These are phyloP conservation scores for Chironomus striatipennis DNA, from an alignment of 1,140 invertebrate genomes.

Conservation along the genomic window DNA sequence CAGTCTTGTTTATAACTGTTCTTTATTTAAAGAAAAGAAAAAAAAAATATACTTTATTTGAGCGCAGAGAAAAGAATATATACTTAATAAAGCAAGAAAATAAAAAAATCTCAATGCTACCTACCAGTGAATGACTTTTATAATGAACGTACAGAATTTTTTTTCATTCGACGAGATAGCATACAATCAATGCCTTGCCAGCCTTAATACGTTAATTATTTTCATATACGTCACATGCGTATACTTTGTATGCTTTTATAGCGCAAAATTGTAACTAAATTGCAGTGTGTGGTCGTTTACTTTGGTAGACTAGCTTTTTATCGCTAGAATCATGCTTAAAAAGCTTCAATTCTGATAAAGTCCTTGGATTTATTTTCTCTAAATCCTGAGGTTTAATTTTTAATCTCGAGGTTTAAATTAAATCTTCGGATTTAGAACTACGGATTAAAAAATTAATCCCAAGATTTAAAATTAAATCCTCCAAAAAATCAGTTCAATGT, in stretches of 20 bases:
- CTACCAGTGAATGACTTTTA: conserved; percentile 2
- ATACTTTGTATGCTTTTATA: neutral
- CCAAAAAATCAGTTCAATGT: too few relatives aligned
- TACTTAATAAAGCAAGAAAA: neutral
- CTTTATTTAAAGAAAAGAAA: neutral
- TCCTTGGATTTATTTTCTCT: too few relatives aligned
- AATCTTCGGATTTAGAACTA: too few relatives aligned
- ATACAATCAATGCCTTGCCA: neutral
- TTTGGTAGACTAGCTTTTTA: too few relatives aligned
- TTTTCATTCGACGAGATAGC: neutral
- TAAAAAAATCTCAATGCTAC: neutral
- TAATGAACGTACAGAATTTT: neutral
- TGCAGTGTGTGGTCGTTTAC: neutral
- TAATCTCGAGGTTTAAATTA: too few relatives aligned
- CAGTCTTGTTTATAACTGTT: conserved; percentile 12
- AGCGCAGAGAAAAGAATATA: conserved; percentile 1
- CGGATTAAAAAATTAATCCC: too few relatives aligned
- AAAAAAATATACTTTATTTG: conserved; percentile 12
- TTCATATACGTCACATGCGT: neutral
- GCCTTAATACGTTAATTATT: neutral
- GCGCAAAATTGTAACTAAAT: neutral
- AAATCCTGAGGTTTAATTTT: too few relatives aligned
- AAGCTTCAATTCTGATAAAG: too few relatives aligned
- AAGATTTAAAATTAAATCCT: too few relatives aligned
- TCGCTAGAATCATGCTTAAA: too few relatives aligned